Evolutionary conservation across 2,113 vertebrate genomes (phyloP).

Genomic region (Misgurnus anguillicaudatus): DNA sequence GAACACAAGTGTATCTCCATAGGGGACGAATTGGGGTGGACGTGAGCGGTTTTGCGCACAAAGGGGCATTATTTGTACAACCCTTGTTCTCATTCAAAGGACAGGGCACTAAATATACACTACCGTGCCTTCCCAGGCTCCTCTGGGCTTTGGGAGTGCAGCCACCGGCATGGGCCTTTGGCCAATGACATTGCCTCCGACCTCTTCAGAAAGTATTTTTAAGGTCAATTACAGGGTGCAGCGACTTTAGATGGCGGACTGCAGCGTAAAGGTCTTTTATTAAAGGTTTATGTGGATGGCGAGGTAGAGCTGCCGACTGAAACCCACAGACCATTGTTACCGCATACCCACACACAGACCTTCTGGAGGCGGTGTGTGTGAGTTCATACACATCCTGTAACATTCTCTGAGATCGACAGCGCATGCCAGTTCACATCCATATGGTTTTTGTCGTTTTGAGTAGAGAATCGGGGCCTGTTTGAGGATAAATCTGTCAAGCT

Average conservation of each 20-base stretch:
- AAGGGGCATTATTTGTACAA: constrained; percentile 75
- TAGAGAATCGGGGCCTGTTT: constrained; percentile 39
- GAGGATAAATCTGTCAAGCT: constrained; percentile 17
- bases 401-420: constrained; percentile 24
- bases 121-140: constrained; percentile 75
- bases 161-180: constrained; percentile 71
- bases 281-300: constrained; percentile 79
- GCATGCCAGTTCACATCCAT: constrained; percentile 33
- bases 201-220: constrained; percentile 83
- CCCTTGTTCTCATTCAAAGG: constrained; percentile 74
- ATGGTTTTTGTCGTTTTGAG: constrained; percentile 34
- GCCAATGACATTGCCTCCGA: constrained; percentile 78
- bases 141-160: constrained; percentile 67
- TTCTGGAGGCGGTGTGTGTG: constrained; percentile 42
- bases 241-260: constrained; percentile 75
- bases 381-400: constrained; percentile 43
- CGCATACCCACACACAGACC: constrained; percentile 65
- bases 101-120: constrained; percentile 80
- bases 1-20: constrained; percentile 50
- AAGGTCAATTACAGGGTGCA: constrained; percentile 85
- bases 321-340: constrained; percentile 74
- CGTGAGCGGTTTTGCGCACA: constrained; percentile 73
- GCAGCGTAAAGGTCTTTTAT: constrained; percentile 76
- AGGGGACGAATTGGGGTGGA: constrained; percentile 65
- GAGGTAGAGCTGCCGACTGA: constrained; percentile 67